Evolutionary conservation across 2,888 invertebrate species (phyloP).

Genomic region (Caenorhabditis auriculariae): DNA sequence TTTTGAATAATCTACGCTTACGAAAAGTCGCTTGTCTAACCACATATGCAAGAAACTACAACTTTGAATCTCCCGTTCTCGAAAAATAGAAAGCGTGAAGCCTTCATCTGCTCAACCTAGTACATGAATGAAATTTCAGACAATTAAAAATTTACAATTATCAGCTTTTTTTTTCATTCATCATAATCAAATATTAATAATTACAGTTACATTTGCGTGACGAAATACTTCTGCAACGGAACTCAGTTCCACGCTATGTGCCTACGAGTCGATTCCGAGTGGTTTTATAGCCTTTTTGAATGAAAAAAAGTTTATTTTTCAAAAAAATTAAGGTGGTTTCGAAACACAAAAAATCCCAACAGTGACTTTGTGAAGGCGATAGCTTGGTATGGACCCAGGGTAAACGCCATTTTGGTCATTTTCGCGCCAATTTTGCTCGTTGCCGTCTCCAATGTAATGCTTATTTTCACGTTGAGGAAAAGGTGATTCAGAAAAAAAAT

Average conservation of each 20-base stretch:
- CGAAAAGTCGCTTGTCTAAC: no score
- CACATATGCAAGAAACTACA: no score
- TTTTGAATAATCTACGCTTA: no score
- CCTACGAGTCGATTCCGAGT: constrained; percentile 35
- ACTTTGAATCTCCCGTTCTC: no score
- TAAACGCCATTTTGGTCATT: constrained; percentile 52
- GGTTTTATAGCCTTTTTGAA: no score
- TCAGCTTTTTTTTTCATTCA: no score
- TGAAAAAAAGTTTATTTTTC: no score
- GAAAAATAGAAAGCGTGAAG: no score
- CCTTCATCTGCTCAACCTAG: no score
- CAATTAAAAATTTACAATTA: no score
- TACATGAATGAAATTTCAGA: no score
- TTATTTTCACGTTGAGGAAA: constrained; percentile 52
- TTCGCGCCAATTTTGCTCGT: constrained; percentile 54
- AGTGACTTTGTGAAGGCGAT: constrained; percentile 27
- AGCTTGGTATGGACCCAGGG: constrained; percentile 33
- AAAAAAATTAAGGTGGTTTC: constrained; percentile 46
- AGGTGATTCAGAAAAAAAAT: constrained; percentile 38
- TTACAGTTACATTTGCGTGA: constrained; percentile 48
- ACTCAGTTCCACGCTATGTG: constrained; percentile 53
- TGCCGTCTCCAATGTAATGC: constrained; percentile 50
- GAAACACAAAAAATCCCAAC: constrained; percentile 46
- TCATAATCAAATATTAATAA: no score
- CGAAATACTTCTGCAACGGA: constrained; percentile 51